Conservation (phyloP, 1,140 invertebrate genomes). For the Melipona quadrifasciata region DNA sequence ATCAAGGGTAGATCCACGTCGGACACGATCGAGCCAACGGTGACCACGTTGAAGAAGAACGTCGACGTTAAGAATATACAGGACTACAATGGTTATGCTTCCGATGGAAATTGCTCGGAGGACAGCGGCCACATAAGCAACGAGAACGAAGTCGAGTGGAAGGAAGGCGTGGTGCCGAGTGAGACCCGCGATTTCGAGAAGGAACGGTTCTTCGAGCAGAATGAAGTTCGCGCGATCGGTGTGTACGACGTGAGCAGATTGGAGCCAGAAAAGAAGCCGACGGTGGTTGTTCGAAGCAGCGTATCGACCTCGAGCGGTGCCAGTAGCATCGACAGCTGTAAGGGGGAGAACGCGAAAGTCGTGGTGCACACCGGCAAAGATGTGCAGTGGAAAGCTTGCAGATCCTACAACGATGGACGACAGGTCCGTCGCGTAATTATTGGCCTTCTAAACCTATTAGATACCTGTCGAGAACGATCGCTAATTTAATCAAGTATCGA, state of each 20-base stretch:
- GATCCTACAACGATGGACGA: slow-evolving; percentile 35
- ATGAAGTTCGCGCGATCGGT: slow-evolving; percentile 76
- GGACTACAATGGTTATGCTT: slow-evolving; percentile 70
- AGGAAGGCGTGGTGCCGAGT: slow-evolving; percentile 49
- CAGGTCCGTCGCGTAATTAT: slow-evolving; percentile 51
- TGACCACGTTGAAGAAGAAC: slow-evolving; percentile 29
- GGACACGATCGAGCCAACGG: slow-evolving; percentile 9
- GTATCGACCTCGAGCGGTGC: slow-evolving; percentile 48
- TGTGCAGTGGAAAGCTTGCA: slow-evolving; percentile 17
- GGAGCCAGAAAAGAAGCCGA: slow-evolving; percentile 45
- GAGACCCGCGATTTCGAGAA: slow-evolving; percentile 66
- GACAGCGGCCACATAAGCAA: slow-evolving; percentile 91
- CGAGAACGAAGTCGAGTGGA: slow-evolving; percentile 83
- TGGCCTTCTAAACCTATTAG: neutral
- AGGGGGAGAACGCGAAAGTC: slow-evolving; percentile 25
- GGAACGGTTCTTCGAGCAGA: slow-evolving; percentile 81
- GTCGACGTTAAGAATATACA: slow-evolving; percentile 31
- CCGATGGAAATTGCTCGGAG: slow-evolving; percentile 84
- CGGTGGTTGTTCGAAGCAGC: slow-evolving; percentile 9
- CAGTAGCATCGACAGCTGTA: slow-evolving; percentile 70
- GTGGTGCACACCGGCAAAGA: neutral
- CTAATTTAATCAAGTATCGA: neutral
- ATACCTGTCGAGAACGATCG: neutral
- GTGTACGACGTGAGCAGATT: slow-evolving; percentile 54
- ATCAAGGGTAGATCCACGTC: slow-evolving; percentile 47